Conservation (phyloP, 2,797 vertebrate genomes). For the Chromis chromis region DNA sequence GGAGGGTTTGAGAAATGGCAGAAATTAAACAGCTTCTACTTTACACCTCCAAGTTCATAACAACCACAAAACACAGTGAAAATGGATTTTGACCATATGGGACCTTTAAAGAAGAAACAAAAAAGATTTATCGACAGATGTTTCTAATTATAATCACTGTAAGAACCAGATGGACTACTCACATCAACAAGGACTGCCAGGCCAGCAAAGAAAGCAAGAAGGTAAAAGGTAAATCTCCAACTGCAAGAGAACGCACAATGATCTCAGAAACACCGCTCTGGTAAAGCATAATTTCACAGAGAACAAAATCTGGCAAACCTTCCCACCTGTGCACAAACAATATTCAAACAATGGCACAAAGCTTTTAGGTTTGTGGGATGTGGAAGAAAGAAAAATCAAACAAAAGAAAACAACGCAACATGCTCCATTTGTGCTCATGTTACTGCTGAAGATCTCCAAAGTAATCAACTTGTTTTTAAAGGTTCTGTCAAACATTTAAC, state of each 20-base stretch:
- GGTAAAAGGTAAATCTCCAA: constrained; percentile 99
- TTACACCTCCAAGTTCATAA: no score
- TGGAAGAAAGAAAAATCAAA: not conserved
- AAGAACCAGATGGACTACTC: constrained; percentile 77
- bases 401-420: not conserved
- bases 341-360: constrained; percentile 2
- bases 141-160: not conserved
- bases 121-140: no score
- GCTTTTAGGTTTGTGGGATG: not conserved
- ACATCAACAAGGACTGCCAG: constrained; percentile 92
- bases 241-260: constrained; percentile 88
- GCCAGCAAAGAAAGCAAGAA: constrained; percentile 96
- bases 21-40: no score
- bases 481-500: no score
- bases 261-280: constrained; percentile 56
- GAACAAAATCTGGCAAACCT: not conserved
- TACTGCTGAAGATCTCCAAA: not conserved
- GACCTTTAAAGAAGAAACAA: no score
- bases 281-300: not conserved
- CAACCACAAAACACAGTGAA: no score
- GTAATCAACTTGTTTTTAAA: not conserved
- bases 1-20: no score
- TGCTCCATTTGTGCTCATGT: not conserved
- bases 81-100: no score
- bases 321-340: not conserved